Base-by-base conservation (phyloP, 2,113 vertebrate species). In the Pluvianellus socialis region DNA sequence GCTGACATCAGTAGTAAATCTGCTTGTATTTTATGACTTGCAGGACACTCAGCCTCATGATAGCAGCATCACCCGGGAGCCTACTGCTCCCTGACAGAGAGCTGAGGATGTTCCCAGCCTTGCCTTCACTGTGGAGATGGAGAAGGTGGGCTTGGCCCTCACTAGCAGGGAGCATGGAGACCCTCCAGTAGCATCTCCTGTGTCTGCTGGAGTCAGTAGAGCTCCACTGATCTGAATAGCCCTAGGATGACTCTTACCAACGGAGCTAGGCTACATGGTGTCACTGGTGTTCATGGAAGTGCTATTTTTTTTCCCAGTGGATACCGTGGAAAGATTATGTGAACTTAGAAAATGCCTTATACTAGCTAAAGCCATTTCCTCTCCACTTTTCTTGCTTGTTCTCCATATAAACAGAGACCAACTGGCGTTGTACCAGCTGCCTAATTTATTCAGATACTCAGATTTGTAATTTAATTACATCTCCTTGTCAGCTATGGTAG, bases 381-480 rank as follows among this genome's bases (percentile, higher is more conserved):
- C 44, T 83, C 42, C 16, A n/a, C 52, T 71, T 79, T 50, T 76
- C 70, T 79, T 86, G 21, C 33, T 81, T 92, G 56, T 14, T 74
- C 26, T 79, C 24, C 32, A 20, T 62, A 50, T 81, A 71, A 77
- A 74, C 24, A 47, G 33, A 89, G 65, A 79, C 35, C 55, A 89
- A 5, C 50, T 47, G 50, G 38, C 35, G 28, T 50, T 81, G 45
- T 50, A 77, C 23, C 35, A 94, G 70, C 24, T 91, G 74, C 80
- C 61, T 95, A 55, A 92, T 72, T 56, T 87, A 87, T 92, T 91
- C 49, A 86, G 55, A 28, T 95, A 75, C 45, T 88, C 71, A 79
- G 47, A 50, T 87, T 67, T 79, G 33, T 81, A 75, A 63, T 89
- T 89, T 75, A 87, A 55, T 87, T 80, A 40, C 47, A 73, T 44